Evolutionary conservation across 2,888 invertebrate species (phyloP).

Genomic region (Myopa tessellatipennis): DNA sequence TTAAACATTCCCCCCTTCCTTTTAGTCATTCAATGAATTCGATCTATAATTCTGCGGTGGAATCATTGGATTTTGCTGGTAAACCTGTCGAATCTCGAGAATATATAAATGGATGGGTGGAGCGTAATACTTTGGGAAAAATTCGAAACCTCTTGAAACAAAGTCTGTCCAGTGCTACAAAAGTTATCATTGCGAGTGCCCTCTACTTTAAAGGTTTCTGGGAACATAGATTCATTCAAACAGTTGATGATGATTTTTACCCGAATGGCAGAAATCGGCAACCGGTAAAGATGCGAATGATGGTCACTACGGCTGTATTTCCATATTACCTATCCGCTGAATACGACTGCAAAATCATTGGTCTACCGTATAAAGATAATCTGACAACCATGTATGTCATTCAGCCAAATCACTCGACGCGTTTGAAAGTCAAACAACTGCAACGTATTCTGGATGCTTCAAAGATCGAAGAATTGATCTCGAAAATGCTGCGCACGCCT

Average conservation of each 20-base stretch:
- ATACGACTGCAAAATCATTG: slow-evolving; percentile 72
- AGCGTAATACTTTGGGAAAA: slow-evolving; percentile 71
- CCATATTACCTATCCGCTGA: slow-evolving; percentile 69
- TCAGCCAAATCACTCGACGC: slow-evolving; percentile 71
- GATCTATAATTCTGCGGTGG: slow-evolving; percentile 71
- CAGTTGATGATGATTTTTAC: slow-evolving; percentile 69
- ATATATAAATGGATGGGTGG: slow-evolving; percentile 73
- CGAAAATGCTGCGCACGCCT: slow-evolving; percentile 62
- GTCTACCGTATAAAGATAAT: slow-evolving; percentile 76
- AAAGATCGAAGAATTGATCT: slow-evolving; percentile 65
- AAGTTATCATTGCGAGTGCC: slow-evolving; percentile 74
- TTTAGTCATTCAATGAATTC: slow-evolving; percentile 65
- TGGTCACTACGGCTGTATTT: slow-evolving; percentile 74
- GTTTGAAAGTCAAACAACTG: slow-evolving; percentile 67
- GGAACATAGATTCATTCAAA: slow-evolving; percentile 74
- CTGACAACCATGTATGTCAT: slow-evolving; percentile 75
- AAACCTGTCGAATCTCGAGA: slow-evolving; percentile 65
- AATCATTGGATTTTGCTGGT: slow-evolving; percentile 70
- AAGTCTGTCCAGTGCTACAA: slow-evolving; percentile 68
- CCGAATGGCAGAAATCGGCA: slow-evolving; percentile 65
- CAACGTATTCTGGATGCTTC: slow-evolving; percentile 68
- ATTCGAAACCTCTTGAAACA: slow-evolving; percentile 71
- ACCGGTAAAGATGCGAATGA: slow-evolving; percentile 70
- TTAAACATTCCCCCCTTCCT: background rate
- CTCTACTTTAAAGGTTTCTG: slow-evolving; percentile 75